Conservation (phyloP, 2,797 vertebrate genomes). For the Halcyon smyrnensis region DNA sequence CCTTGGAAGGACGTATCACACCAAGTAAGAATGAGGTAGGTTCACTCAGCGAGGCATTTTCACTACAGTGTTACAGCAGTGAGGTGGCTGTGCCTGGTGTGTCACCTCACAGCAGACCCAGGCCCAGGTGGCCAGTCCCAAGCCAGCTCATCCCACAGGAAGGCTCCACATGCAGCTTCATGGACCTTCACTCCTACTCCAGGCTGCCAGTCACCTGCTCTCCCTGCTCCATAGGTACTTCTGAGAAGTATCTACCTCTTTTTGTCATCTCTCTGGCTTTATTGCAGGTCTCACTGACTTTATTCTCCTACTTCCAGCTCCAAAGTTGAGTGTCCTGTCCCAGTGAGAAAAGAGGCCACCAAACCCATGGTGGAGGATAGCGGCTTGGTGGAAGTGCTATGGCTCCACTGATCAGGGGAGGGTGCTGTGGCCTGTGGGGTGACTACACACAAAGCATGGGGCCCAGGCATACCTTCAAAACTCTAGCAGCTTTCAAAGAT, state of each 20-base stretch:
- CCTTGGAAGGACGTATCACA: background rate
- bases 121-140: background rate
- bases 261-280: background rate
- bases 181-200: accelerated
- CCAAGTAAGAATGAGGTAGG: too few relatives aligned
- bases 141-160: background rate
- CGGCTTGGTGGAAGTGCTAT: background rate
- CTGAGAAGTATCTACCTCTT: background rate
- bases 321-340: background rate
- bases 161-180: background rate
- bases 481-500: background rate
- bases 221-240: background rate
- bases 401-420: background rate
- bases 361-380: accelerated
- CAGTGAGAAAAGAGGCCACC: background rate
- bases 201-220: background rate
- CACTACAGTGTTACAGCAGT: background rate
- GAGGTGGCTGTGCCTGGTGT: background rate
- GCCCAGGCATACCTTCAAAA: background rate
- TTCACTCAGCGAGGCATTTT: background rate
- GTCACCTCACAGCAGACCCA: background rate
- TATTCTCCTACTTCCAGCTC: background rate
- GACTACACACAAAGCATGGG: background rate
- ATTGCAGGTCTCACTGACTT: background rate
- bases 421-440: background rate